Evolutionary conservation across 2,888 invertebrate species (phyloP).

Genomic region (Ornithoptera priamus): DNA sequence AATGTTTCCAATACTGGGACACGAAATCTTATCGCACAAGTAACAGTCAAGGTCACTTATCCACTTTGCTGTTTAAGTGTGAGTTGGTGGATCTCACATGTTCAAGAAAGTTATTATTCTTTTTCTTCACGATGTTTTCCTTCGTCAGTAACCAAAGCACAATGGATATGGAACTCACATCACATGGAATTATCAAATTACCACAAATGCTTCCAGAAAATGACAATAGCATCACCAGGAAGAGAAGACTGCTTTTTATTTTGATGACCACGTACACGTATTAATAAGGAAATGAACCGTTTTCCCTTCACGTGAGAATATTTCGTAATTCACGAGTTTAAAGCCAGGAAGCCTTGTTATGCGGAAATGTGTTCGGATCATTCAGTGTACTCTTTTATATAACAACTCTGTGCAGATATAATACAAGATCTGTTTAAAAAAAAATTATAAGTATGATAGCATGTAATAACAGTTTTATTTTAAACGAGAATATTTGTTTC

Average conservation of each 20-base stretch:
- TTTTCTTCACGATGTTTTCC: too few species aligned
- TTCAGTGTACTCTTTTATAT: background rate
- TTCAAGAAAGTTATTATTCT: too few species aligned
- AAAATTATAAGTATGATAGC: background rate
- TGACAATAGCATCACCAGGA: background rate
- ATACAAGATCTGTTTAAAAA: background rate
- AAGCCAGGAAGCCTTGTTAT: conserved; percentile 2
- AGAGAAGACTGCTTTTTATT: conserved; percentile 9
- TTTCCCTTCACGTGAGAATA: conserved; percentile 29
- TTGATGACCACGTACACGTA: conserved; percentile 17
- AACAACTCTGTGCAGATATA: background rate
- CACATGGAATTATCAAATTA: background rate
- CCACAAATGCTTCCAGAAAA: background rate
- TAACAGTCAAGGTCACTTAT: too few species aligned
- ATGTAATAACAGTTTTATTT: too few species aligned
- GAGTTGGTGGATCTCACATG: too few species aligned
- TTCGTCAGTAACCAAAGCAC: too few species aligned
- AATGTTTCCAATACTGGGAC: too few species aligned
- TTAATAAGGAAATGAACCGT: conserved; percentile 28
- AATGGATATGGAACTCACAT: too few species aligned
- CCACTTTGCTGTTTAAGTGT: too few species aligned
- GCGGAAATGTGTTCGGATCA: conserved; percentile 20
- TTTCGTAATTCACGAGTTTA: conserved; percentile 17
- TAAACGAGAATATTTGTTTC: background rate
- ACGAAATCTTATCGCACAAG: too few species aligned